phyloP scores from a whole-genome alignment of 2,797 vertebrate genomes.

The Lerista edwardsae region DNA sequence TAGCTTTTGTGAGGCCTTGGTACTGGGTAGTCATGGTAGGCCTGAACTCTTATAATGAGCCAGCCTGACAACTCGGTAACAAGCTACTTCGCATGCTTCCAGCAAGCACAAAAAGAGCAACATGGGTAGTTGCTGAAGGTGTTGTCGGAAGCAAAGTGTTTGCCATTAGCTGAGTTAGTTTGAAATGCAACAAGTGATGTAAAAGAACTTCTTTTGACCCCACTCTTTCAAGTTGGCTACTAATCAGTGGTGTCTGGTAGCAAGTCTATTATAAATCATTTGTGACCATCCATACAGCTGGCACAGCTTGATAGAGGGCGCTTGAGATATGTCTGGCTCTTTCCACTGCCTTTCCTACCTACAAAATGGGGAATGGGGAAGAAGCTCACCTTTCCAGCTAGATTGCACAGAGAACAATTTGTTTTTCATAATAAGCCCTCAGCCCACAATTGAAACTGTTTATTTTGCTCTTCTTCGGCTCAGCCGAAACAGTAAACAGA shows the following conservation, averaged over 20 bases:
- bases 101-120: background rate
- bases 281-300: conserved; percentile 25
- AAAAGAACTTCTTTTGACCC: conserved; percentile 29
- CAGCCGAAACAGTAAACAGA: conserved; percentile 68
- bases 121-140: background rate
- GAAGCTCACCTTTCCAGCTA: conserved; percentile 61
- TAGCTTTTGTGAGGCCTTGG: too few species aligned
- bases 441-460: conserved; percentile 57
- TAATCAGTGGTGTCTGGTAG: conserved; percentile 45
- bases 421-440: conserved; percentile 69
- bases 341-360: conserved; percentile 26
- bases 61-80: background rate
- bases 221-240: conserved; percentile 44
- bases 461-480: conserved; percentile 64
- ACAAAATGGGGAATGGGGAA: conserved; percentile 28
- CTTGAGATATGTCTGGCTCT: conserved; percentile 16
- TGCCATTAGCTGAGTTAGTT: conserved; percentile 55
- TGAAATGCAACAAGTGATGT: conserved; percentile 45
- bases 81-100: background rate
- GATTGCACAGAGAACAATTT: conserved; percentile 67
- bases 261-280: conserved; percentile 25
- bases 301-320: conserved; percentile 36
- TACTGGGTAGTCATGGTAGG: too few species aligned
- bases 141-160: conserved; percentile 20
- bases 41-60: too few species aligned